Evolutionary conservation across 92 coral and sea anemone genomes (phyloP).

Genomic region (Epizoanthus fatuus): DNA sequence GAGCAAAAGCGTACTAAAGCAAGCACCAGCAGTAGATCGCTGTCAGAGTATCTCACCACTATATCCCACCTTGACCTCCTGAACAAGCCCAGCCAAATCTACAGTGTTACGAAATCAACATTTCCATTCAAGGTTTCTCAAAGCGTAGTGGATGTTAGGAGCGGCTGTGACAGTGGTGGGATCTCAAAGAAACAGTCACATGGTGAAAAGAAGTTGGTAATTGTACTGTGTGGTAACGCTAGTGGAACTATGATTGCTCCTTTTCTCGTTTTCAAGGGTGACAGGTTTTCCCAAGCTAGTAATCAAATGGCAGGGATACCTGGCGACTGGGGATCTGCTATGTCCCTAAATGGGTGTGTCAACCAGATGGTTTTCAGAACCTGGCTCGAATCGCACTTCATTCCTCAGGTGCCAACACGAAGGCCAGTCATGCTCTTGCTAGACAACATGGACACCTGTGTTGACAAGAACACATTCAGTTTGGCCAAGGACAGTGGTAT

Average conservation of each 20-base stretch:
- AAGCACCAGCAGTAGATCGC: background rate
- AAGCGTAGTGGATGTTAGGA: background rate
- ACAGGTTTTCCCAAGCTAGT: background rate
- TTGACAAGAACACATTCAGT: background rate
- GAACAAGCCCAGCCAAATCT: background rate
- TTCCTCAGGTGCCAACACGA: background rate
- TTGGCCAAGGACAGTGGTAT: slow-evolving; percentile 4
- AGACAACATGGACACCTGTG: background rate
- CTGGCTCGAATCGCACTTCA: slow-evolving; percentile 5
- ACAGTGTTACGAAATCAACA: background rate
- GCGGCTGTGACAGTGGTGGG: background rate
- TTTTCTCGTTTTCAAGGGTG: slow-evolving; percentile 5
- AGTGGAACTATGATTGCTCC: slow-evolving; percentile 16
- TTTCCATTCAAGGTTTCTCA: slow-evolving; percentile 1
- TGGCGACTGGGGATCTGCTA: slow-evolving; percentile 1
- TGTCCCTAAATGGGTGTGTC: slow-evolving; percentile 7
- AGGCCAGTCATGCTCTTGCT: slow-evolving; percentile 2
- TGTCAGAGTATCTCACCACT: background rate
- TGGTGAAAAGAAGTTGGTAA: background rate
- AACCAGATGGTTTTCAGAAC: background rate
- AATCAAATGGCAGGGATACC: slow-evolving; percentile 9
- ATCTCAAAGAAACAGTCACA: background rate
- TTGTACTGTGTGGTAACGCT: slow-evolving; percentile 1
- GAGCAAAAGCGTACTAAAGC: background rate
- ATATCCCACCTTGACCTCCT: background rate